Evolutionary conservation across 2,888 invertebrate species (phyloP).

Genomic region (Ormyrus nitidulus): DNA sequence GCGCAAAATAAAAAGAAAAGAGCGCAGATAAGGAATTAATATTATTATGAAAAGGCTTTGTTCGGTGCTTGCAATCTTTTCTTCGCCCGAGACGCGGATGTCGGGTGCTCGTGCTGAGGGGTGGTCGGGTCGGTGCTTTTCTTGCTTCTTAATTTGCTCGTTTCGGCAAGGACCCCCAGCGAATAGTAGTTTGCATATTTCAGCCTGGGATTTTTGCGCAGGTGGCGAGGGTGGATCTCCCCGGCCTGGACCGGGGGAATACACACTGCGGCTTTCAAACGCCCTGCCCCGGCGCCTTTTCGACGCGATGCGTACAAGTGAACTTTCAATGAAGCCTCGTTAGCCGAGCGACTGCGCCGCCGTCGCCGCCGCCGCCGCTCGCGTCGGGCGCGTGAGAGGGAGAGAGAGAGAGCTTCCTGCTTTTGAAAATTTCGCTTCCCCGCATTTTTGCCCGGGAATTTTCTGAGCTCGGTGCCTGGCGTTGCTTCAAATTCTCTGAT

Average conservation of each 20-base stretch:
- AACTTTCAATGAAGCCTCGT: conserved; percentile 69
- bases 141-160: conserved; percentile 65
- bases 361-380: conserved; percentile 8
- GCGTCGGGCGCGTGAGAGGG: conserved; percentile 17
- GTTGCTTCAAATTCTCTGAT: neutral
- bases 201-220: conserved; percentile 64
- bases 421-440: conserved; percentile 57
- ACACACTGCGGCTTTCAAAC: conserved; percentile 60
- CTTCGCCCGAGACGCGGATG: neutral
- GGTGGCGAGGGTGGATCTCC: conserved; percentile 57
- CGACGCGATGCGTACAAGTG: conserved; percentile 51
- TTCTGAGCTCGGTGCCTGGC: neutral
- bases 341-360: conserved; percentile 60
- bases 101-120: too few relatives aligned
- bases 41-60: neutral
- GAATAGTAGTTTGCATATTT: conserved; percentile 67
- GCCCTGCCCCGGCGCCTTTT: conserved; percentile 53
- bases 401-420: neutral
- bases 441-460: conserved; percentile 1
- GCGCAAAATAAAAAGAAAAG: too few relatives aligned
- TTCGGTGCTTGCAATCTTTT: neutral
- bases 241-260: conserved; percentile 58
- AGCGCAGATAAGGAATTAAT: neutral
- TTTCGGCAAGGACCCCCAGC: conserved; percentile 63
- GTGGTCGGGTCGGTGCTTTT: conserved; percentile 20